Evolutionary conservation across 1,140 invertebrate species (phyloP).

Genomic region (Caerostris extrusa): DNA sequence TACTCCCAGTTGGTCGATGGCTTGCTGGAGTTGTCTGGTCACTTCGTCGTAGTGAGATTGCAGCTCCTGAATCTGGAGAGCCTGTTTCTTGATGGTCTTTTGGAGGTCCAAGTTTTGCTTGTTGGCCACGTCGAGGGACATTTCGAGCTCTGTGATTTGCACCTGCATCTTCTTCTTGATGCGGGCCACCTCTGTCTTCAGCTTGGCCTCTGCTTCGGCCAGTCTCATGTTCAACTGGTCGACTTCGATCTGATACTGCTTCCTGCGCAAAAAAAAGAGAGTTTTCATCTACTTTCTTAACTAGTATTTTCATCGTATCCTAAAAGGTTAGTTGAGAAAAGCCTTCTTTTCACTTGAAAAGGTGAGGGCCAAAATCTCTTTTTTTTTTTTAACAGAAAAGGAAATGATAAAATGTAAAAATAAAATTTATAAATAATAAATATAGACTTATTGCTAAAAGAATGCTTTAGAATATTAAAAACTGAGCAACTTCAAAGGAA

Average conservation of each 20-base stretch:
- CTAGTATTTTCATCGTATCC: too few relatives aligned
- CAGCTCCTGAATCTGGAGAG: slow-evolving; percentile 91
- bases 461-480: too few relatives aligned
- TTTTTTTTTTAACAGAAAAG: too few relatives aligned
- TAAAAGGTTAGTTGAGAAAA: too few relatives aligned
- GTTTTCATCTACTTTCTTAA: too few relatives aligned
- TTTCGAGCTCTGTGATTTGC: slow-evolving; percentile 97
- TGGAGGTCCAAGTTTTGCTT: slow-evolving; percentile 98
- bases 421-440: too few relatives aligned
- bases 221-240: slow-evolving; percentile 96
- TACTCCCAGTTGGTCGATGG: slow-evolving; percentile 94
- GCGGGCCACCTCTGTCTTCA: slow-evolving; percentile 96
- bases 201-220: slow-evolving; percentile 95
- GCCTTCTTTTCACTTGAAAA: too few relatives aligned
- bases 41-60: slow-evolving; percentile 96
- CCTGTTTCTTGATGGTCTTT: slow-evolving; percentile 98
- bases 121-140: slow-evolving; percentile 96
- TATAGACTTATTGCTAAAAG: too few relatives aligned
- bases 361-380: too few relatives aligned
- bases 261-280: slow-evolving; percentile 84
- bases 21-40: slow-evolving; percentile 96
- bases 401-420: too few relatives aligned
- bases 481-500: too few relatives aligned
- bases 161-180: slow-evolving; percentile 99
- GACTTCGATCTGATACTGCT: slow-evolving; percentile 98